Percentiles rank a stretch among this genome's conserved stretches.
Evolutionary conservation across 2,797 vertebrate species (phyloP).

Genomic region (Natrix natrix): DNA sequence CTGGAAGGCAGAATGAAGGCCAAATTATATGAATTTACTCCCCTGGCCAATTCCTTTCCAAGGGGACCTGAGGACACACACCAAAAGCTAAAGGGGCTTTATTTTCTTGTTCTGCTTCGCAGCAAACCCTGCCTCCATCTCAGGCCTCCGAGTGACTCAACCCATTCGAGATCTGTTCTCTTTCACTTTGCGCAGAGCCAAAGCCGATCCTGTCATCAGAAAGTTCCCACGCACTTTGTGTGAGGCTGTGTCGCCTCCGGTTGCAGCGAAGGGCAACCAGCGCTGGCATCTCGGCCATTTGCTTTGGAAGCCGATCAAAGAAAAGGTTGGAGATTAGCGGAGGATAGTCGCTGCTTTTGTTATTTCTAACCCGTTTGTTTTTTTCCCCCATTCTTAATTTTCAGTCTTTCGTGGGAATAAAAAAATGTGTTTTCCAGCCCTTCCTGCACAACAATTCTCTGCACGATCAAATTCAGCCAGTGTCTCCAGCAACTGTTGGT

Average conservation of each 20-base stretch:
- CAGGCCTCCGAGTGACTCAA: background rate
- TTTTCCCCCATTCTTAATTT: background rate
- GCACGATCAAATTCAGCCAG: background rate
- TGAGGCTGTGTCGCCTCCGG: background rate
- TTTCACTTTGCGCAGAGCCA: background rate
- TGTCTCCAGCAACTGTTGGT: background rate
- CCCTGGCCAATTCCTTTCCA: background rate
- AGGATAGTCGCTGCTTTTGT: background rate
- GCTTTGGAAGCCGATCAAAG: constrained; percentile 5
- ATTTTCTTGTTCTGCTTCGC: no score
- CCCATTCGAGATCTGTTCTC: no score
- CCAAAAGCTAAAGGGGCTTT: background rate
- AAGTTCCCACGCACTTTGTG: background rate
- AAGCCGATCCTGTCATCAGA: background rate
- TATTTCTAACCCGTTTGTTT: background rate
- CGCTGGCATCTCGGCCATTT: background rate
- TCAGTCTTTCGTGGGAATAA: background rate
- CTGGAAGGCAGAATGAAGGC: background rate
- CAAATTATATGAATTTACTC: background rate
- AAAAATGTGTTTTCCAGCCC: background rate
- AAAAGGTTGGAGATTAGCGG: background rate
- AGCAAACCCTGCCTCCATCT: background rate
- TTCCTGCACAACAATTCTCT: background rate
- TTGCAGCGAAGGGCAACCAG: background rate
- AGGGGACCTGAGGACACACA: background rate